These are phyloP conservation scores for Falco rusticolus DNA, from an alignment of 2,797 vertebrate genomes.

Conservation along the genomic window DNA sequence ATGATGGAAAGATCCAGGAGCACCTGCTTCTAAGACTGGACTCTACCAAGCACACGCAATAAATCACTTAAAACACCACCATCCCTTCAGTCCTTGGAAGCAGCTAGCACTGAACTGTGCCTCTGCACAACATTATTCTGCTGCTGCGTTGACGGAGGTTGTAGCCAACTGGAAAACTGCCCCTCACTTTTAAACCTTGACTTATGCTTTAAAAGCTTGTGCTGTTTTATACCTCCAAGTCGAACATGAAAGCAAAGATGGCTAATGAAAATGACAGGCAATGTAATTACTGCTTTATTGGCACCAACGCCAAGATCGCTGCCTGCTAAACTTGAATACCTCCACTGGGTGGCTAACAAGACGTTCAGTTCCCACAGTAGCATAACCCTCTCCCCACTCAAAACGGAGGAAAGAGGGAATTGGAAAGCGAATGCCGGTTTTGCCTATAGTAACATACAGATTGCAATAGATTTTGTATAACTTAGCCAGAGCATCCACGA, in stretches of 20 bases:
- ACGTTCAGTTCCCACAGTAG: slow-evolving; percentile 1
- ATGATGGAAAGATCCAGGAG: slow-evolving; percentile 42
- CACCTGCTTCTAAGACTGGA: slow-evolving; percentile 7
- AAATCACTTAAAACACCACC: slow-evolving; percentile 54
- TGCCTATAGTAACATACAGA: background rate
- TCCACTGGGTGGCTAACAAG: slow-evolving; percentile 72
- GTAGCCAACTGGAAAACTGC: background rate
- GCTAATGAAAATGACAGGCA: slow-evolving; percentile 59
- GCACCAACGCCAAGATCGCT: slow-evolving; percentile 23
- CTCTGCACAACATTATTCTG: slow-evolving; percentile 29
- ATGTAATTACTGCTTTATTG: slow-evolving; percentile 51
- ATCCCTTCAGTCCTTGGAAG: slow-evolving; percentile 49
- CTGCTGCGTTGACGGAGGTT: background rate
- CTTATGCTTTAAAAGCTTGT: background rate
- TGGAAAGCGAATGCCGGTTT: background rate
- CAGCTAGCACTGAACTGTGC: slow-evolving; percentile 6
- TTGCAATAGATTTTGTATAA: background rate
- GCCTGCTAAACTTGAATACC: slow-evolving; percentile 59
- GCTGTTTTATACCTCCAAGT: background rate
- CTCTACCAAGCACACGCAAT: slow-evolving; percentile 10
- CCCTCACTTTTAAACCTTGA: slow-evolving; percentile 20
- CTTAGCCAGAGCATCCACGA: background rate
- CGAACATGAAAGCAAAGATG: background rate
- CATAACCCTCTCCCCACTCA: background rate
- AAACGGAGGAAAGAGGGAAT: background rate